Conservation (phyloP, 2,113 vertebrate genomes). For the Sinosuthora webbiana region DNA sequence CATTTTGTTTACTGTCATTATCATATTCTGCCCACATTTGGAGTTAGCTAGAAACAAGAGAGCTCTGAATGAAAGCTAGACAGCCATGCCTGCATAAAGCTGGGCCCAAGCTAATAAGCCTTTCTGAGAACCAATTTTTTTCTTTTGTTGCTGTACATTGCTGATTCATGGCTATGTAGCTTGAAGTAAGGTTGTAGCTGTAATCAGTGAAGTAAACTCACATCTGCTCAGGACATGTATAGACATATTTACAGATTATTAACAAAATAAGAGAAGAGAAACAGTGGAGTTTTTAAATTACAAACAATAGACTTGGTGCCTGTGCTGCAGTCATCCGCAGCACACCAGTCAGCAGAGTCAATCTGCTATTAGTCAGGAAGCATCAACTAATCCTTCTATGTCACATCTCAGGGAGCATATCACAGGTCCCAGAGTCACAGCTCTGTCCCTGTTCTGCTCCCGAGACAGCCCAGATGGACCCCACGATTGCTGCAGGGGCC, state of each 20-base stretch:
- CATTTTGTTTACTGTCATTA: not conserved
- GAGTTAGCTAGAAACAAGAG: not conserved
- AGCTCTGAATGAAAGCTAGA: not conserved
- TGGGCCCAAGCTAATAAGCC: not conserved
- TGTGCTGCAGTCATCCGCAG: not conserved
- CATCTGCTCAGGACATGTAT: fast-evolving
- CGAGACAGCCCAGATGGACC: not conserved
- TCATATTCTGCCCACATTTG: not conserved
- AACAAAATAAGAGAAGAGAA: not conserved
- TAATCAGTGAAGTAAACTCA: not conserved
- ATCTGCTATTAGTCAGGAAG: not conserved
- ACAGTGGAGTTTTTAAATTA: not conserved
- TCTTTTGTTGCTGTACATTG: not conserved
- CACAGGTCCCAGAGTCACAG: not conserved
- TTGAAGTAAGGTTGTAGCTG: not conserved
- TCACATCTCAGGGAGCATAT: not conserved
- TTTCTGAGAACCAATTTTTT: not conserved
- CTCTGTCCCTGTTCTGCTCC: not conserved
- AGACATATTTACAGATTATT: not conserved
- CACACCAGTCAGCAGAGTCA: not conserved
- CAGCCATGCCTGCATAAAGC: not conserved
- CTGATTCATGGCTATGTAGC: not conserved
- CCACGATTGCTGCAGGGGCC: not conserved
- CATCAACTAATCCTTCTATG: not conserved
- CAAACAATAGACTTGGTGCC: not conserved